Evolutionary conservation across 2,113 vertebrate species (phyloP).

Genomic region (Apteryx owenii): DNA sequence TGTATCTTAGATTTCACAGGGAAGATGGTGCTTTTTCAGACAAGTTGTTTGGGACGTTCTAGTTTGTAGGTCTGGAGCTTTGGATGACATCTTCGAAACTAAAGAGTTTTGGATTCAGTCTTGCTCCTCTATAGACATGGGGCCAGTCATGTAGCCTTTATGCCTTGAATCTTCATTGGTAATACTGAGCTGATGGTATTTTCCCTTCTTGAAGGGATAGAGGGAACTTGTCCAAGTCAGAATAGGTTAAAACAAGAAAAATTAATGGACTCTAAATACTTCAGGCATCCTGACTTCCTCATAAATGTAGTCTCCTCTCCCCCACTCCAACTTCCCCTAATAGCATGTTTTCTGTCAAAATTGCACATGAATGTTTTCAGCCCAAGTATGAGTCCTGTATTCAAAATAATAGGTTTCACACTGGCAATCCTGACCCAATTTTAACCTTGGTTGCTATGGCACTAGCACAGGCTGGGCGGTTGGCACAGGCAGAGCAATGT

Average conservation of each 20-base stretch:
- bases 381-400: neutral
- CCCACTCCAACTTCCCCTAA: neutral
- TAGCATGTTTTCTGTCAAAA: neutral
- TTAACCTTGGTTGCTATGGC: conserved; percentile 27
- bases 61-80: neutral
- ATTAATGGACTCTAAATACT: neutral
- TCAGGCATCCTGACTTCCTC: neutral
- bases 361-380: neutral
- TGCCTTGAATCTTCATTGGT: neutral
- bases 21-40: neutral
- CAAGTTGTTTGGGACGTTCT: neutral
- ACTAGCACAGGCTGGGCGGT: neutral
- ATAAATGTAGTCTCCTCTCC: neutral
- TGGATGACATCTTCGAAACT: neutral
- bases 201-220: neutral
- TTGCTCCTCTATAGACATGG: neutral
- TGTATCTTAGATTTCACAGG: neutral
- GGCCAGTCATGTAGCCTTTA: neutral
- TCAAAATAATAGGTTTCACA: neutral
- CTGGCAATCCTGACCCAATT: conserved; percentile 17
- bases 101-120: neutral
- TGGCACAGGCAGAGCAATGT: accelerated
- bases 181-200: neutral
- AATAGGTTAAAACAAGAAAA: neutral
- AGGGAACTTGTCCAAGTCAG: neutral